Evolutionary conservation across 2,888 invertebrate genomes (phyloP).

Genomic region (Stenodera caucasica): DNA sequence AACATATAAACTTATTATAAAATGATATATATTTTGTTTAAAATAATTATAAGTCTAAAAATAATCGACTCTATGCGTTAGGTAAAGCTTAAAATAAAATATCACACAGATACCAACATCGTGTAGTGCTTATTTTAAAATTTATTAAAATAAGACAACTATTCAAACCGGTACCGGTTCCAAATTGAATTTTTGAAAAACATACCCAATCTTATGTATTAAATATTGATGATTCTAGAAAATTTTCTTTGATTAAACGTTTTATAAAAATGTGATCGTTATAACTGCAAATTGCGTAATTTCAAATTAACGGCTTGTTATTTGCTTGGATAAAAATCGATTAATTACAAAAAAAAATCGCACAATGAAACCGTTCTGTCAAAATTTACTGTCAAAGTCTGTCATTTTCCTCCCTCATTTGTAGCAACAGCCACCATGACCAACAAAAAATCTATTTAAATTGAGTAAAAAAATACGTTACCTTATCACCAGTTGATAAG

Average conservation of each 20-base stretch:
- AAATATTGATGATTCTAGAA: too few species aligned
- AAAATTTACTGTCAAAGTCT: neutral
- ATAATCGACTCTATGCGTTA: neutral
- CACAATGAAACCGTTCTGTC: too few species aligned
- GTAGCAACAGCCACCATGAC: neutral
- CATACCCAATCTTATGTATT: too few species aligned
- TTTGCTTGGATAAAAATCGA: neutral
- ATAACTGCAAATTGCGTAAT: neutral
- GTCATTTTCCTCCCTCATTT: neutral
- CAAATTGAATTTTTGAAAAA: neutral
- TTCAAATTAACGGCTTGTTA: neutral
- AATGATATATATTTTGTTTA: neutral
- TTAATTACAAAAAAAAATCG: neutral
- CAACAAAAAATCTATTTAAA: neutral
- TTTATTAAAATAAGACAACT: neutral
- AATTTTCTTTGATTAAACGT: too few species aligned
- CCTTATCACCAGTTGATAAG: constrained; percentile 1
- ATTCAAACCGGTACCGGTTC: neutral
- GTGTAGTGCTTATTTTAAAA: neutral
- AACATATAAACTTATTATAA: neutral
- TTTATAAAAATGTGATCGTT: neutral
- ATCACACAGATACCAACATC: neutral
- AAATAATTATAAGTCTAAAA: neutral
- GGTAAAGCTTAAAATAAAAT: constrained; percentile 4
- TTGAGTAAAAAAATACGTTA: neutral